These are phyloP conservation scores for Drosophila miranda DNA, from an alignment of 1,140 invertebrate genomes.

Conservation along the genomic window DNA sequence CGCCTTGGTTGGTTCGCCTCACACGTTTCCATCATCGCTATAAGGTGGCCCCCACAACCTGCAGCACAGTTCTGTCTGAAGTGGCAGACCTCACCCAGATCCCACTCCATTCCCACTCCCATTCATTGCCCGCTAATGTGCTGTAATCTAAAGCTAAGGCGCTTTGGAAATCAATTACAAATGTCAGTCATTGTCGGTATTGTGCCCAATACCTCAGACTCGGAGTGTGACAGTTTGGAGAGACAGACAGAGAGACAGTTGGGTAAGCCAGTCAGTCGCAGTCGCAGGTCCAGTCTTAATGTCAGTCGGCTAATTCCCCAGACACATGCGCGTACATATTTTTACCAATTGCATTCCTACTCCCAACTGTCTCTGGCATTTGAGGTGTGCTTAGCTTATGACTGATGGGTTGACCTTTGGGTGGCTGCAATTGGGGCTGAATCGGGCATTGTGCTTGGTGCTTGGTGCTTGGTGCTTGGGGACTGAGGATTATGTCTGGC, in stretches of 20 bases:
- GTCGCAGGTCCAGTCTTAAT: neutral
- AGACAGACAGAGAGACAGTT: conserved; percentile 50
- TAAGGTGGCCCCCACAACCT: conserved; percentile 1
- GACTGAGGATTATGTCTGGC: neutral
- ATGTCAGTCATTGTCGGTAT: conserved; percentile 65
- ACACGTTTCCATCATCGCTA: too few species aligned
- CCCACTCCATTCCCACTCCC: conserved; percentile 1
- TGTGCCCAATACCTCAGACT: conserved; percentile 54
- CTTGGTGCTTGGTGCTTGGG: too few species aligned
- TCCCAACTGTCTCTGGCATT: conserved; percentile 10
- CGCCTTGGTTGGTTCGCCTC: conserved; percentile 7
- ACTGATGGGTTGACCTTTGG: conserved; percentile 50
- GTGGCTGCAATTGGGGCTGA: too few species aligned
- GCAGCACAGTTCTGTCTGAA: conserved; percentile 8
- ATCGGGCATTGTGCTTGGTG: neutral
- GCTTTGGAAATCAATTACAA: conserved; percentile 73
- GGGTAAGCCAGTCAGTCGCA: conserved; percentile 19
- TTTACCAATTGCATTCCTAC: conserved; percentile 25
- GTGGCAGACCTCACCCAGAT: conserved; percentile 32
- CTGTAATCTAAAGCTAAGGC: conserved; percentile 72
- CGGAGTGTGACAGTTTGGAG: conserved; percentile 62
- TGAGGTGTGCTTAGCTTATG: conserved; percentile 44
- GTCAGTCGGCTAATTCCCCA: conserved; percentile 31
- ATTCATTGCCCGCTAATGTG: conserved; percentile 57
- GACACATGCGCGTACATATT: conserved; percentile 15